Evolutionary conservation across 2,113 vertebrate genomes (phyloP).

Genomic region (Chrysochloris asiatica): DNA sequence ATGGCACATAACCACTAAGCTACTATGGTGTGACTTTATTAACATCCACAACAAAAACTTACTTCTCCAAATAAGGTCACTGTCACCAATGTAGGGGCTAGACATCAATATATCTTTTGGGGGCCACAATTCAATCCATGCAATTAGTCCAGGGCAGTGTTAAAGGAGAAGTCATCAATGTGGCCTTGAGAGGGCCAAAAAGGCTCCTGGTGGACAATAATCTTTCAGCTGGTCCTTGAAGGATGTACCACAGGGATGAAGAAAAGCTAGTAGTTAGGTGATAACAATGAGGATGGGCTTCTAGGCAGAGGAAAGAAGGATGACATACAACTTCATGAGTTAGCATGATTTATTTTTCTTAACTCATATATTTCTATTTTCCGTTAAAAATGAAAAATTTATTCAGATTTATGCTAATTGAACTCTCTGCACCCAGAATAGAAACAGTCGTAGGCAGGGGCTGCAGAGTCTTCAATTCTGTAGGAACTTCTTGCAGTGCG

Average conservation of each 20-base stretch:
- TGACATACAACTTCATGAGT: not conserved
- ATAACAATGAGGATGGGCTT: not conserved
- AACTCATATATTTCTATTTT: slow-evolving; percentile 39
- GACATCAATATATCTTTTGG: not conserved
- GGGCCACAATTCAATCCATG: not conserved
- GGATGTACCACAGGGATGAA: not conserved
- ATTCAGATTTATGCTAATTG: slow-evolving; percentile 72
- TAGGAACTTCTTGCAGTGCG: not conserved
- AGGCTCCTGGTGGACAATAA: fast-evolving
- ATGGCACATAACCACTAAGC: too few species aligned
- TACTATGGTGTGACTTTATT: not conserved
- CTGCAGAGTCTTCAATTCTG: not conserved
- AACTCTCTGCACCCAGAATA: slow-evolving; percentile 41
- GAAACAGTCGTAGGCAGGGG: slow-evolving; percentile 48
- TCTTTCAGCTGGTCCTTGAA: not conserved
- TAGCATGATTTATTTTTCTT: slow-evolving; percentile 19
- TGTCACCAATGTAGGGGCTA: not conserved
- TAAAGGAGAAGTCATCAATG: not conserved
- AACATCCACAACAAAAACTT: not conserved
- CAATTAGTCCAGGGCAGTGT: not conserved
- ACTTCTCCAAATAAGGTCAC: not conserved
- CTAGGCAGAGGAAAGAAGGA: not conserved
- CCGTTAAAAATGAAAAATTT: slow-evolving; percentile 62
- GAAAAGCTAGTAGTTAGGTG: not conserved
- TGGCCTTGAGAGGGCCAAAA: not conserved